Percentiles rank a stretch among this genome's conserved stretches.
Evolutionary conservation across 2,797 vertebrate genomes (phyloP).

Genomic region (Peromyscus attwateri): DNA sequence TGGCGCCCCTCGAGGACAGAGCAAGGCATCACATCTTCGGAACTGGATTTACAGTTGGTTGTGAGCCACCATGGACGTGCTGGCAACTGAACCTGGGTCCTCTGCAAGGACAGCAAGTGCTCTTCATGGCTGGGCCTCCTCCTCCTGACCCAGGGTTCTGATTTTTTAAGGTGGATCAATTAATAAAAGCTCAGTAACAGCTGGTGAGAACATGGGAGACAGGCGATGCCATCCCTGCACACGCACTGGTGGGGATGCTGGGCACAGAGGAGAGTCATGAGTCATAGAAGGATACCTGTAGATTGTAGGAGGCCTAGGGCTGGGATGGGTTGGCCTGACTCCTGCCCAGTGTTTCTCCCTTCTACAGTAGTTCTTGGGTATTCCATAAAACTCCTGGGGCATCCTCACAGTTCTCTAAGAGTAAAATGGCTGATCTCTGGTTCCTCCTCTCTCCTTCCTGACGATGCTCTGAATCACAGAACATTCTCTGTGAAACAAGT

Average conservation of each 20-base stretch:
- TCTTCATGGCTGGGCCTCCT: not conserved
- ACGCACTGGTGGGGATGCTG: not conserved
- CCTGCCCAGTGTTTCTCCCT: not conserved
- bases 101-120: not conserved
- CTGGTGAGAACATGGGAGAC: not conserved
- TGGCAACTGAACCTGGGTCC: not conserved
- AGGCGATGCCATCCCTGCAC: too few relatives aligned
- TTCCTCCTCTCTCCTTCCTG: not conserved
- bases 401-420: not conserved
- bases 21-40: not conserved
- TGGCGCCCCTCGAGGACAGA: not conserved
- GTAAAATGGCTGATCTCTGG: not conserved
- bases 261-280: not conserved
- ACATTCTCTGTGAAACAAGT: slow-evolving; percentile 13
- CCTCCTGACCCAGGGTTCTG: not conserved
- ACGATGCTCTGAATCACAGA: not conserved
- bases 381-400: not conserved
- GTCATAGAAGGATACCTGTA: not conserved
- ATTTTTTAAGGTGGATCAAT: not conserved
- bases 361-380: not conserved
- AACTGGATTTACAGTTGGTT: not conserved
- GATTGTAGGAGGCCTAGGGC: not conserved
- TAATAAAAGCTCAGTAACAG: not conserved
- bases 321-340: not conserved
- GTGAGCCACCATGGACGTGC: not conserved